Percentiles rank a stretch among this genome's conserved stretches.
These are phyloP conservation scores for Erpobdella octoculata DNA, from an alignment of 2,888 invertebrate species.

Conservation along the genomic window DNA sequence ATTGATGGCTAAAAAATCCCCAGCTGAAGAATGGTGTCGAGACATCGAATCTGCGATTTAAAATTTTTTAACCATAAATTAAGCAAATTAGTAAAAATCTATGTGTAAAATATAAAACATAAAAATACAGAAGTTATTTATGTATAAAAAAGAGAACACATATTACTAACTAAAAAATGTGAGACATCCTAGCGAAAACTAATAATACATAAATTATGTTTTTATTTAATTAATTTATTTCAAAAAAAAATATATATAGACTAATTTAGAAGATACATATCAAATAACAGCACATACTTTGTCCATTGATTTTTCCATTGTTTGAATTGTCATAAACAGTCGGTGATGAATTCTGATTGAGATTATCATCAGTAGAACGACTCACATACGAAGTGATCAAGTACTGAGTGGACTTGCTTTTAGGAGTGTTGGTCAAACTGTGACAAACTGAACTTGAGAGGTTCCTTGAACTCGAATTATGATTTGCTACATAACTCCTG, in stretches of 20 bases:
- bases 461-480: background rate
- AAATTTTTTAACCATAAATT: too few relatives aligned
- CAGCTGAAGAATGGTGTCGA: conserved; percentile 17
- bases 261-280: too few relatives aligned
- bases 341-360: conserved; percentile 3
- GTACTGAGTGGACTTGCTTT: conserved; percentile 14
- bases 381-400: background rate
- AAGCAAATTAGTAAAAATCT: too few relatives aligned
- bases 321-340: background rate
- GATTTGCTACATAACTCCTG: background rate
- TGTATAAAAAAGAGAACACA: too few relatives aligned
- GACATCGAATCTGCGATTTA: conserved; percentile 18
- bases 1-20: conserved; percentile 22
- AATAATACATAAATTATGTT: too few relatives aligned
- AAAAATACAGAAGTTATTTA: too few relatives aligned
- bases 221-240: too few relatives aligned
- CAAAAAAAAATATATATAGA: too few relatives aligned
- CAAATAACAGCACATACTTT: too few relatives aligned
- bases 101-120: too few relatives aligned
- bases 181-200: too few relatives aligned
- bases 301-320: background rate
- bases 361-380: conserved; percentile 6
- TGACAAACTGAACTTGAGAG: background rate
- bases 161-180: too few relatives aligned
- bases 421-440: conserved; percentile 11